Base-by-base conservation (phyloP, 1,140 invertebrate genomes). In the Microplitis demolitor region DNA sequence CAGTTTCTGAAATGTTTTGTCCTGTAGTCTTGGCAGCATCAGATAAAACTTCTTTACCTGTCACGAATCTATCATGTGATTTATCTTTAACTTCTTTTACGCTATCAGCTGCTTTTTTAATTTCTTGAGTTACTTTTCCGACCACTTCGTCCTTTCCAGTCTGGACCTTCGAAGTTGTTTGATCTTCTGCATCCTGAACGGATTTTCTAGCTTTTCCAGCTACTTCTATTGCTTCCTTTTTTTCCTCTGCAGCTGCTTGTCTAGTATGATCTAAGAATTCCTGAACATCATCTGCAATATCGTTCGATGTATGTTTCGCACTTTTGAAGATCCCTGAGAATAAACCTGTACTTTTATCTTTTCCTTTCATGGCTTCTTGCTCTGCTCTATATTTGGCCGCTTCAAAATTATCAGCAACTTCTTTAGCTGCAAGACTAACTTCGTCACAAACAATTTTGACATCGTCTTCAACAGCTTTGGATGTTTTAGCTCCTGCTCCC, bases 231-330 rank as follows among this genome's bases (percentile, higher is more conserved):
- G 0, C 39, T 11, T 8, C 4, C 4, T 45, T 1, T 45, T 45
- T 45, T 45, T 45, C 39, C 11, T 9, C 6, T 11, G 39, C 58
- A 37, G 64, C 56, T 75, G 58, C 78, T 13, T 81, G 73, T 60
- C 81, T 83, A 0, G 79, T 80, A 63, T 81, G 78, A 4, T 80
- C 78, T 8, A 78, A 66, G 66, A 81, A 82, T 37, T 86, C 84
- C 54, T 83, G 81, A 0, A 84, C 77, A 0, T 83, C 81, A 4
- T 82, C 85, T 4, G n/a, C 16, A n/a, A n/a, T 16, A 14, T 54
- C n/a, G 5, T n/a, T 54, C n/a, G 16, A 54, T 54, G 16, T 8
- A 3, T n/a, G 13, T 54, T 54, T 4, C 3, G 5, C 16, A 13
- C 5, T 13, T 3, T 54, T 50, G 13, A 6, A 6, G 2, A 13